A percentile compares a stretch with the other conserved stretches of the same genome.
These are phyloP conservation scores for Arizona elegans DNA, from an alignment of 2,113 vertebrate genomes.

Conservation along the genomic window DNA sequence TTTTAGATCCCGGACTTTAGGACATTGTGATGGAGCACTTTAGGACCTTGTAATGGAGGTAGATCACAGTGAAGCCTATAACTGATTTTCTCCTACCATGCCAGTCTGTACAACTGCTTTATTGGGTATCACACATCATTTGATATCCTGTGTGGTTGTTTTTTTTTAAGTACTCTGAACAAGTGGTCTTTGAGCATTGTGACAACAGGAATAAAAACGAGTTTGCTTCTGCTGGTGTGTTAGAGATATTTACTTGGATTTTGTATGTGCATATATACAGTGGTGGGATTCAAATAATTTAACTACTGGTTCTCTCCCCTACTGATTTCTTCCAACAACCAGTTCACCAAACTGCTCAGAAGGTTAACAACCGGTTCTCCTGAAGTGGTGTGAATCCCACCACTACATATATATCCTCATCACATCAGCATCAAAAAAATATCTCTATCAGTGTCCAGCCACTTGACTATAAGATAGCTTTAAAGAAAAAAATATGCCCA, in stretches of 20 bases:
- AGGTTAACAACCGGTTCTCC: too few species aligned
- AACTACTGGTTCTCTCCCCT: too few species aligned
- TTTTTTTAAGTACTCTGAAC: background rate
- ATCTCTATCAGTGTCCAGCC: background rate
- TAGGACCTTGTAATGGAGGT: background rate
- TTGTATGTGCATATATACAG: background rate
- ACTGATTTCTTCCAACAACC: too few species aligned
- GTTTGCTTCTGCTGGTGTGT: background rate
- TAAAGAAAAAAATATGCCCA: background rate
- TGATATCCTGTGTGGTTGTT: background rate
- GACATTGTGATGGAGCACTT: background rate
- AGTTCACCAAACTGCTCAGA: too few species aligned
- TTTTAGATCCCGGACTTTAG: background rate
- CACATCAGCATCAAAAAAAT: background rate
- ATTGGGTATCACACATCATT: background rate
- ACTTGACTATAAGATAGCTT: background rate
- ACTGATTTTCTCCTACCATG: background rate
- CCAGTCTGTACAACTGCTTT: background rate
- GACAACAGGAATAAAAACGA: background rate
- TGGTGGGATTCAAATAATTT: too few species aligned
- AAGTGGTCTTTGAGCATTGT: background rate
- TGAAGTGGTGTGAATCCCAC: too few species aligned
- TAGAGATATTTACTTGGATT: background rate
- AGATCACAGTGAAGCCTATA: background rate
- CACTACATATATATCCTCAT: background rate